These are phyloP conservation scores for Charadrius vociferus DNA, from an alignment of 2,113 vertebrate genomes.

Conservation along the genomic window DNA sequence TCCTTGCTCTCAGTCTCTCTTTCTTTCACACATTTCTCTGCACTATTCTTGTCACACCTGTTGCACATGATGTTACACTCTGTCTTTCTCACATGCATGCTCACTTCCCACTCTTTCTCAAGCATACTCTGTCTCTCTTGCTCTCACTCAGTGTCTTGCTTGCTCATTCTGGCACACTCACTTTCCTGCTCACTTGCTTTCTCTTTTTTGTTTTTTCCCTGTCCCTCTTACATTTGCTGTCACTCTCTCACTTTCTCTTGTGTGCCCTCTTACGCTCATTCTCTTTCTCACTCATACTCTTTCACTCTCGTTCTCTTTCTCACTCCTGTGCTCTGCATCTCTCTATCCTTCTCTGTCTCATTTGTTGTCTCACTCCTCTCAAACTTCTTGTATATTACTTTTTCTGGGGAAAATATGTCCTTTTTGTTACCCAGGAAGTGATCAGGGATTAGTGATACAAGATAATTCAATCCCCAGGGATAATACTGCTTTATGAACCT, in stretches of 20 bases:
- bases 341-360: neutral
- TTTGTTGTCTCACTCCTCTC: neutral
- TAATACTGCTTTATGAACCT: neutral
- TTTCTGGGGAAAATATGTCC: neutral
- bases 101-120: neutral
- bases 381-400: neutral
- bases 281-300: neutral
- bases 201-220: neutral
- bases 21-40: neutral
- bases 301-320: neutral
- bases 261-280: accelerated
- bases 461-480: neutral
- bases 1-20: neutral
- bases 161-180: neutral
- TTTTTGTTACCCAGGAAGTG: neutral
- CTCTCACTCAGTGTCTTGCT: neutral
- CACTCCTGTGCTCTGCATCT: accelerated
- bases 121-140: accelerated
- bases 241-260: neutral
- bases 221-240: accelerated
- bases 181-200: neutral
- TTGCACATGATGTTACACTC: accelerated
- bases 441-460: neutral
- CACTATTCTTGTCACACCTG: neutral
- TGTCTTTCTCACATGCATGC: neutral